Evolutionary conservation across 2,888 invertebrate genomes (phyloP).

Genomic region (Kryphioiulus occultus): DNA sequence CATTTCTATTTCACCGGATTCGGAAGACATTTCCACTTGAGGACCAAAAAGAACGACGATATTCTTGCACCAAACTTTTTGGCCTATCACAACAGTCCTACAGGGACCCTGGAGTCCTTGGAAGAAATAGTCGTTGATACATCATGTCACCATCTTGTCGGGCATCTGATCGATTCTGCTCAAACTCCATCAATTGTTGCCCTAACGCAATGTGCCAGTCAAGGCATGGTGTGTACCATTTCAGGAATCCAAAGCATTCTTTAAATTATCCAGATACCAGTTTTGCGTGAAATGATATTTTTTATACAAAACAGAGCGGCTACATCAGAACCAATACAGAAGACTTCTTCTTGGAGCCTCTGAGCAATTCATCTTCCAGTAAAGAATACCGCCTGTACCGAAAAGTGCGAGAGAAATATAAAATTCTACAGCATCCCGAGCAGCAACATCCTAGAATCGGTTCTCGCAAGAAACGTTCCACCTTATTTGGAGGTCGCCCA

Average conservation of each 20-base stretch:
- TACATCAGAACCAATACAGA: constrained; percentile 46
- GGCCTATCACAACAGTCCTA: constrained; percentile 14
- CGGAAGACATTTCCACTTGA: constrained; percentile 43
- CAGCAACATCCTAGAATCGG: not conserved
- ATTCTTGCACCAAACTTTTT: constrained; percentile 31
- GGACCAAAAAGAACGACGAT: not conserved
- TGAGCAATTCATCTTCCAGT: not conserved
- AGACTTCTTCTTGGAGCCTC: constrained; percentile 43
- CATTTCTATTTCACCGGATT: constrained; percentile 33
- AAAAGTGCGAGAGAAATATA: not conserved
- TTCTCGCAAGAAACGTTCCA: not conserved
- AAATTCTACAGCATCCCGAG: not conserved
- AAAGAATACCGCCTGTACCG: constrained; percentile 29
- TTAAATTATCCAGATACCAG: too few relatives aligned
- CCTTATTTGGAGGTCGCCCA: not conserved
- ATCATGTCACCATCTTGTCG: constrained; percentile 28
- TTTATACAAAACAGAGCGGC: constrained; percentile 20
- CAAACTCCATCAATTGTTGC: constrained; percentile 43
- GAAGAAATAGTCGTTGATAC: not conserved
- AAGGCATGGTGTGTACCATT: constrained; percentile 25
- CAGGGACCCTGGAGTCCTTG: not conserved
- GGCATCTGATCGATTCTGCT: not conserved
- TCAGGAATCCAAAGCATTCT: too few relatives aligned
- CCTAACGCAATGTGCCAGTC: constrained; percentile 24
- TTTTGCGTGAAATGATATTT: not conserved